These are phyloP conservation scores for Harpalus rubripes DNA, from an alignment of 2,888 invertebrate species.

Conservation along the genomic window DNA sequence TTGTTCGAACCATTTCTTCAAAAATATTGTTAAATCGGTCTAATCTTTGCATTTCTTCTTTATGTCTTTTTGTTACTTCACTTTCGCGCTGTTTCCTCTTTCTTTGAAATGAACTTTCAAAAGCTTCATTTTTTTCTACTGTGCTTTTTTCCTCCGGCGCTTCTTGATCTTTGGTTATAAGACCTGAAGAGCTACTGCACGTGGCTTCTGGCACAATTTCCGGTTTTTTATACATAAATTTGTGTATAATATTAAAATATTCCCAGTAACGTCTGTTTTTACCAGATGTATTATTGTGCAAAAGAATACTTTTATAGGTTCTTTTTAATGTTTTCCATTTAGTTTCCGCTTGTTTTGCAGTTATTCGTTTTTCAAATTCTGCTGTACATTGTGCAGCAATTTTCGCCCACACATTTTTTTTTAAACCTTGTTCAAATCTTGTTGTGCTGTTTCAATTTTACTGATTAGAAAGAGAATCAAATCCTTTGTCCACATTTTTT, in stretches of 20 bases:
- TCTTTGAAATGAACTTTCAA: not conserved
- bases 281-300: conserved; percentile 34
- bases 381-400: conserved; percentile 12
- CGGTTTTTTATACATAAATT: no score
- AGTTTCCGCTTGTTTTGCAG: not conserved
- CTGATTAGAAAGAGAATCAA: not conserved
- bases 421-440: not conserved
- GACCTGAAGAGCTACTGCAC: not conserved
- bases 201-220: conserved; percentile 26
- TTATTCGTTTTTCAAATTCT: conserved; percentile 20
- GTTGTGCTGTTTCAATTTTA: not conserved
- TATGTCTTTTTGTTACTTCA: no score
- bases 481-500: conserved; percentile 1
- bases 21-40: no score
- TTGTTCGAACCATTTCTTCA: no score
- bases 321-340: conserved; percentile 35
- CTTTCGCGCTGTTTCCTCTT: no score
- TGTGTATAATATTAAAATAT: conserved; percentile 20
- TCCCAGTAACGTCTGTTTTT: conserved; percentile 5
- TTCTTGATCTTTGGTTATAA: no score
- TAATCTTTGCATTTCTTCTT: no score
- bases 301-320: conserved; percentile 9
- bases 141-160: no score
- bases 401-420: conserved; percentile 33
- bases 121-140: no score